phyloP scores from a whole-genome alignment of 2,113 vertebrate species.

The Catharus minimus region DNA sequence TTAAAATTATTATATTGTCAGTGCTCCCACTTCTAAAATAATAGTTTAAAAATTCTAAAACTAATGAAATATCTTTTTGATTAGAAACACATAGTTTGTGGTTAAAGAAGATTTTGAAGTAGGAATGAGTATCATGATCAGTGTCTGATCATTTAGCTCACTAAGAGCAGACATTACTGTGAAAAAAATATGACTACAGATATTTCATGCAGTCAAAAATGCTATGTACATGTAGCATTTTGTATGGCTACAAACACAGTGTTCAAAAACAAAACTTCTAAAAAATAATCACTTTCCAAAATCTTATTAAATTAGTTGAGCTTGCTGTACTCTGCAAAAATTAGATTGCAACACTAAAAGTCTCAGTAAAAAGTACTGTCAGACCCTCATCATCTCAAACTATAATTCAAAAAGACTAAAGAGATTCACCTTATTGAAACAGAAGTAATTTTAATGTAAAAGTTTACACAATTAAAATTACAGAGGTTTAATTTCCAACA shows the following conservation, averaged over 20 bases:
- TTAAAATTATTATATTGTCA: conserved; percentile 57
- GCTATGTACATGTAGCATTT: neutral
- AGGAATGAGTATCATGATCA: conserved; percentile 4
- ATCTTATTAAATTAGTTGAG: neutral
- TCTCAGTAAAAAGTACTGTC: conserved; percentile 54
- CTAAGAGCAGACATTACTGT: neutral
- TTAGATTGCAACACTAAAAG: conserved; percentile 53
- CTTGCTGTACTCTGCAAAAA: conserved; percentile 54
- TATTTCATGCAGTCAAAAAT: neutral
- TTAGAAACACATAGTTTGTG: conserved; percentile 41
- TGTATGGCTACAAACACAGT: neutral
- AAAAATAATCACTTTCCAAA: neutral
- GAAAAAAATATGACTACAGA: neutral
- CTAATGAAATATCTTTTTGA: conserved; percentile 47
- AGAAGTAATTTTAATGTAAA: conserved; percentile 69
- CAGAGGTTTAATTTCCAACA: conserved; percentile 70
- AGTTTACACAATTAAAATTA: conserved; percentile 70
- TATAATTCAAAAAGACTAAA: conserved; percentile 53
- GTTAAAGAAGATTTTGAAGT: neutral
- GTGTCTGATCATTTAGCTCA: neutral
- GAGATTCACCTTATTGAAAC: conserved; percentile 69
- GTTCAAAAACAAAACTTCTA: neutral
- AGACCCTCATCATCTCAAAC: conserved; percentile 47
- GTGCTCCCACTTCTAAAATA: conserved; percentile 32
- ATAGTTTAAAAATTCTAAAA: conserved; percentile 41